Base-by-base conservation (phyloP, 2,797 vertebrate species). In the Coregonus ussuriensis region DNA sequence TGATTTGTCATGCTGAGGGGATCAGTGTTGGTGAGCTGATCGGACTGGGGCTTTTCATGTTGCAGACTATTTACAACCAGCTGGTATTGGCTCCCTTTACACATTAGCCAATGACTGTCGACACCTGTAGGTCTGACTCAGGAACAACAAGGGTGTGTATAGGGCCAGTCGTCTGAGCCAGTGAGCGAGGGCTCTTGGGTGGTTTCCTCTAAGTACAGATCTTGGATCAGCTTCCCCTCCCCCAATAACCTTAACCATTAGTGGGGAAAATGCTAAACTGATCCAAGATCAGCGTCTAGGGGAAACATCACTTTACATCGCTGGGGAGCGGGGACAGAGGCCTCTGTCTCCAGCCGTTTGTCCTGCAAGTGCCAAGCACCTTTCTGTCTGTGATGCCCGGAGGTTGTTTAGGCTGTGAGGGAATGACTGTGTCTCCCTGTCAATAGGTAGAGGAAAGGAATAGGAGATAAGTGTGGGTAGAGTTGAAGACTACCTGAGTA, bases 1-100 rank as follows among this genome's bases (percentile, higher is more conserved):
- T 25, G 25, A 25, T 53, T 88, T 84, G 71, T 68, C 87, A 73
- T 83, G 91, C 89, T 87, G 91, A 77, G 88, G 81, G 79, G 83
- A 80, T 79, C 76, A 82, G 78, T 25, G 6, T 85, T 76, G 78
- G 78, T 76, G 77, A 75, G 77, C 56, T 72, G 53, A 15, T 78
- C 54, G 41, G 16, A 56, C 1, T 33, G 79, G n/a, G 18, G 35
- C 1, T 3, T 29, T n/a, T 78, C 5, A 56, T 75, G 68, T 81
- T 51, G 21, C 6, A 75, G 25, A 66, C 35, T n/a, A 41, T 65
- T 5, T 25, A 25, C 25, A 51, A 54, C 35, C 16, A 31, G n/a
- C 63, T 59, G 81, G 56, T 74, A 52, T 84, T 21, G 87, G 87
- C 84, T 84, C 78, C 71, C 87, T 83, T 89, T 81, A 86, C 87